Percentiles rank a stretch among this genome's conserved stretches.
Evolutionary conservation across 2,113 vertebrate species (phyloP).

Genomic region (Madoqua kirkii): DNA sequence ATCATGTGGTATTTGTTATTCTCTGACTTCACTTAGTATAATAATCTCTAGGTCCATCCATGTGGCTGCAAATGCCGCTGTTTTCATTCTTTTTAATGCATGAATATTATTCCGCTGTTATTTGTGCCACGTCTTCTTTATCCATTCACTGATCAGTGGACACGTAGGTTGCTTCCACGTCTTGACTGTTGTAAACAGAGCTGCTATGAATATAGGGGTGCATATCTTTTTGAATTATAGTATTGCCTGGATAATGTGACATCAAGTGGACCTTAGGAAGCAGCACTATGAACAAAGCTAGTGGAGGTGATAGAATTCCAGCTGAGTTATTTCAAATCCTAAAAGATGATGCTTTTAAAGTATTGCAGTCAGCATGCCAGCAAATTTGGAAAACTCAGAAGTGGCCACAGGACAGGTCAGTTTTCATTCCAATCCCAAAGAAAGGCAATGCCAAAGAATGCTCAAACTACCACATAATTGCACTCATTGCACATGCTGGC

Average conservation of each 20-base stretch:
- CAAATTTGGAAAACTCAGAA: background rate
- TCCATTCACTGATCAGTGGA: background rate
- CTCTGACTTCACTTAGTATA: background rate
- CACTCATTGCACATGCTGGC: background rate
- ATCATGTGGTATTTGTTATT: background rate
- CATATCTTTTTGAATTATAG: background rate
- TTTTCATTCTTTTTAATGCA: background rate
- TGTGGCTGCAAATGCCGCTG: background rate
- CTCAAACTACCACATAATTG: accelerated
- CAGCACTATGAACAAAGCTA: background rate
- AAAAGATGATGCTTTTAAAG: background rate
- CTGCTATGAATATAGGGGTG: background rate
- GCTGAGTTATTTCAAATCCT: background rate
- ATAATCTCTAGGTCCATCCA: background rate
- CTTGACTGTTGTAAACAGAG: background rate
- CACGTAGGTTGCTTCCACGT: background rate
- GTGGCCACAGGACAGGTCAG: background rate
- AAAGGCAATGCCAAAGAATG: background rate
- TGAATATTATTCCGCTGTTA: background rate
- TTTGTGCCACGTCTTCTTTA: background rate
- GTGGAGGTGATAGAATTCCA: background rate
- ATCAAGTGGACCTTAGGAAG: background rate
- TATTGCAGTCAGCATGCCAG: background rate
- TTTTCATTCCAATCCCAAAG: background rate
- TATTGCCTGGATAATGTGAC: background rate